Base-by-base conservation (phyloP, 1,140 invertebrate genomes). In the Semibalanus balanoides region DNA sequence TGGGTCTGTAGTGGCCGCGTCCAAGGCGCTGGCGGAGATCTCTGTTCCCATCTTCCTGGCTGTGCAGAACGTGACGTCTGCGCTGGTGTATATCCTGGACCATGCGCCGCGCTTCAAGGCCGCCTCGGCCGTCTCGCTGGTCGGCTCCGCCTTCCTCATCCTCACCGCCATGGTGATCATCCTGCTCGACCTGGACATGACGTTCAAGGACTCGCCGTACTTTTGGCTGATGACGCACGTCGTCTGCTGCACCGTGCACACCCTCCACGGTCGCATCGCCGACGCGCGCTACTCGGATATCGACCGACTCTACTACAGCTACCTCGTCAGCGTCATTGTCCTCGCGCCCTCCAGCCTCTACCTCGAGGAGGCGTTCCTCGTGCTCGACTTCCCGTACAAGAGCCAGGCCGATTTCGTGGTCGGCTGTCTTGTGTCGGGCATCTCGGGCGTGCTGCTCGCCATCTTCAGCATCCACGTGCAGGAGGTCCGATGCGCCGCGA, bases 1-100 rank as follows among this genome's bases (percentile, higher is more conserved):
- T 7, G 78, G 77, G 0, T 80, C 81, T 31, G 82, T 84, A 35
- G 82, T 84, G 43, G 80, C 83, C 30, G 83, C 82, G n/a, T 85
- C 84, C 22, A 83, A 82, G 76, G 83, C 82, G 73, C 77, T 84
- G 17, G 78, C 83, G 74, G 14, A 78, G 78, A 25, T 79, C 77
- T 76, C 75, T 78, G 78, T 81, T 1, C 79, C 80, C 17, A 79
- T 82, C 76, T 82, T 81, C 69, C 71, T 81, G 69, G 81, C 79
- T 72, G 78, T 81, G 19, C 79, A 79, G 76, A 80, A 82, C 74
- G 77, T 79, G 3, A 75, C 79, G 29, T 74, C 77, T 19, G 79
- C 79, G 19, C 77, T 76, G 51, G 76, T 82, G 29, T 81, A 81
- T 76, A 78, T 81, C 51, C 75, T 82, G 77, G 80, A 81, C 43